Conservation (phyloP, 2,797 vertebrate species). For the Chelmon rostratus region DNA sequence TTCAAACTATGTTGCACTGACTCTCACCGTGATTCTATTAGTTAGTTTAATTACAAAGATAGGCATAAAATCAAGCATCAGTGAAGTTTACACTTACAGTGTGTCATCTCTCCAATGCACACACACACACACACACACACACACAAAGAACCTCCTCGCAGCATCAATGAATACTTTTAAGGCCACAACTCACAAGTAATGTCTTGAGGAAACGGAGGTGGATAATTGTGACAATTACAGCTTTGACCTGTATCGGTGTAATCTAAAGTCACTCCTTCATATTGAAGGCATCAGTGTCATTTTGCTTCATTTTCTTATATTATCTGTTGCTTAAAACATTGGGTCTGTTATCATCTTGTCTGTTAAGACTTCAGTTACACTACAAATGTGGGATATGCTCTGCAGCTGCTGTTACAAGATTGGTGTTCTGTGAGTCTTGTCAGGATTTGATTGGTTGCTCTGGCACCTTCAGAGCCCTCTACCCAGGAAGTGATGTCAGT, state of each 20-base stretch:
- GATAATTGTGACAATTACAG: background rate
- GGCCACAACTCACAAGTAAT: background rate
- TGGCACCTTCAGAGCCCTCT: background rate
- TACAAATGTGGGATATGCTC: background rate
- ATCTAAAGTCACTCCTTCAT: background rate
- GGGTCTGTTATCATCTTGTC: background rate
- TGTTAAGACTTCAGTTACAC: background rate
- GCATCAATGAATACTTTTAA: background rate
- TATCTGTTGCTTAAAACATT: background rate
- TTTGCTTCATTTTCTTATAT: background rate
- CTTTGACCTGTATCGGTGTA: background rate
- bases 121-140: conserved; percentile 10
- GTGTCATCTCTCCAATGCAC: too few relatives aligned
- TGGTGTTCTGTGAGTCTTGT: background rate
- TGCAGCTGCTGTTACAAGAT: background rate
- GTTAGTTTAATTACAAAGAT: conserved; percentile 17
- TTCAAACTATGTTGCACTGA: background rate
- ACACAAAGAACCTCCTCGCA: background rate
- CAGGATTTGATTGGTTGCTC: conserved; percentile 4
- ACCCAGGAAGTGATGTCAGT: conserved; percentile 40
- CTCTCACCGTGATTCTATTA: background rate
- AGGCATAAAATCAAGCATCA: background rate
- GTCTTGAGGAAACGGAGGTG: background rate
- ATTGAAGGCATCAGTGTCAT: background rate
- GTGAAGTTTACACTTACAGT: background rate